A percentile compares a stretch with the other conserved stretches of the same genome.
Evolutionary conservation across 2,113 vertebrate species (phyloP).

Genomic region (Lynx canadensis): DNA sequence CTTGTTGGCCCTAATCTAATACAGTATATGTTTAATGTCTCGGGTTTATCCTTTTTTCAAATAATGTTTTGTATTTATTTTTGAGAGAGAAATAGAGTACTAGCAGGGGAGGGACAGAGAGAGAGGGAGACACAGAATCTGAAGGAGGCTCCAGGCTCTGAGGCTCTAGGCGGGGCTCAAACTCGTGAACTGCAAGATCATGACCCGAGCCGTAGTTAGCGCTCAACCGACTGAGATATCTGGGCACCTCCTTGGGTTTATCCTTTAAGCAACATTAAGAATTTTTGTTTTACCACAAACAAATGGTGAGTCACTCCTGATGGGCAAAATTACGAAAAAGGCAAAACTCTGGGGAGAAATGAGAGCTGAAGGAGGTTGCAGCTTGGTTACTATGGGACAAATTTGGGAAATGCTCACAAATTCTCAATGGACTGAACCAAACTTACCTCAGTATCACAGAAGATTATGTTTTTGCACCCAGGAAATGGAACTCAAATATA

Average conservation of each 20-base stretch:
- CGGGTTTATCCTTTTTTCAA: too few species aligned
- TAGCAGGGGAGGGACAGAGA: too few species aligned
- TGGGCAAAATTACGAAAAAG: not conserved
- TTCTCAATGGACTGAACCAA: not conserved
- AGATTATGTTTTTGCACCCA: not conserved
- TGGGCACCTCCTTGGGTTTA: not conserved
- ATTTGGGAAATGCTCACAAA: conserved; percentile 11
- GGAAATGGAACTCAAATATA: not conserved
- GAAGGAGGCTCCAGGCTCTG: too few species aligned
- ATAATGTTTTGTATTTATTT: too few species aligned
- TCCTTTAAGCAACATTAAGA: not conserved
- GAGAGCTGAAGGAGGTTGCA: not conserved
- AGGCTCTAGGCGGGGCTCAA: too few species aligned
- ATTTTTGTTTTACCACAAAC: not conserved
- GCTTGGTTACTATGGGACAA: not conserved
- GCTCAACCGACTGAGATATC: too few species aligned
- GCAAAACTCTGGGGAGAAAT: not conserved
- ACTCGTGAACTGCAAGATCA: too few species aligned
- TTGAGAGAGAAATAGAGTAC: too few species aligned
- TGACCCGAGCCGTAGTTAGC: too few species aligned
- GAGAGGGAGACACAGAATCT: too few species aligned
- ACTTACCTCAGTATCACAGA: not conserved
- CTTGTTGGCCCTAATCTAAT: not conserved
- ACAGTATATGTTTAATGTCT: not conserved
- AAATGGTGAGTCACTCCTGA: not conserved